Conservation (phyloP, 2,888 invertebrate species). For the Tipula lateralis region DNA sequence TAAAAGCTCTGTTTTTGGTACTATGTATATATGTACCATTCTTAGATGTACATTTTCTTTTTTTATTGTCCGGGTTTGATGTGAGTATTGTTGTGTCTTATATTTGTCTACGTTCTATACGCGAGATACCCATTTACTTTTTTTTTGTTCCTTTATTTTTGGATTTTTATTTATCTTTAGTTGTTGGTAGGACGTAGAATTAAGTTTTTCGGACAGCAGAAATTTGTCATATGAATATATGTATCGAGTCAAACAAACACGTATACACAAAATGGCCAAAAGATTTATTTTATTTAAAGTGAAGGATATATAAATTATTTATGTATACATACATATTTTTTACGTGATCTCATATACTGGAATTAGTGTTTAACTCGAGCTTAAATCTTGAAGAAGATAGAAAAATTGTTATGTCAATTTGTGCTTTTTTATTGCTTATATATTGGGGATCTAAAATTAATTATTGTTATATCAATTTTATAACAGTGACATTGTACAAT, state of each 20-base stretch:
- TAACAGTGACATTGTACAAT: too few relatives aligned
- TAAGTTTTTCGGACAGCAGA: neutral
- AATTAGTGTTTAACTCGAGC: neutral
- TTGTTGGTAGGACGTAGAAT: neutral
- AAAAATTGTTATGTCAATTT: neutral
- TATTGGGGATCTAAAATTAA: too few relatives aligned
- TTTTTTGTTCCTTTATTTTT: neutral
- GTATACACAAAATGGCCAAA: constrained; percentile 1
- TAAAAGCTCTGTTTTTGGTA: neutral
- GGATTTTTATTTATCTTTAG: neutral
- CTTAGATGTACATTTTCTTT: neutral
- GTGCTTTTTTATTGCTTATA: too few relatives aligned
- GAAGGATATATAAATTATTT: constrained; percentile 11
- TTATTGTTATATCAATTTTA: too few relatives aligned
- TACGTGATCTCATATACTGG: constrained; percentile 24
- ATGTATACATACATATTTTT: neutral
- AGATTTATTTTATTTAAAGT: constrained; percentile 24
- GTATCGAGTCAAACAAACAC: neutral
- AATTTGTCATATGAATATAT: neutral
- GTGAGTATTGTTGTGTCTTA: neutral
- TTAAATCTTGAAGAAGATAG: neutral
- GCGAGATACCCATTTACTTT: neutral
- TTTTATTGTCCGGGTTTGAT: neutral
- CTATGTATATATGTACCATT: neutral
- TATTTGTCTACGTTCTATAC: neutral